Conservation (phyloP, 2,888 invertebrate species). For the Malacosoma neustria region DNA sequence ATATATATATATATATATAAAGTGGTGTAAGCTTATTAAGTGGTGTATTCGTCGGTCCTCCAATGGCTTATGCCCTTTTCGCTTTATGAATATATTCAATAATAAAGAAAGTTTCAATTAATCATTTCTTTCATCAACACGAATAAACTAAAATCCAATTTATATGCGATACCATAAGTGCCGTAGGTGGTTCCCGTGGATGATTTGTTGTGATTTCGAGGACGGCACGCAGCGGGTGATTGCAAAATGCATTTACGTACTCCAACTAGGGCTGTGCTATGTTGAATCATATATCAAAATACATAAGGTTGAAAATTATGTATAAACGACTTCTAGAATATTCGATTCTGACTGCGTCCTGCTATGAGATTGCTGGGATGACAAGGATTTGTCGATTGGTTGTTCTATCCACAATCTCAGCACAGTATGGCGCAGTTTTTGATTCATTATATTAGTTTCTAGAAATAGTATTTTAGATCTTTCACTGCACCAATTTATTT, state of each 20-base stretch:
- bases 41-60: too few relatives aligned
- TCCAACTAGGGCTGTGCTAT: constrained; percentile 22
- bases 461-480: background rate
- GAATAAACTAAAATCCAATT: constrained; percentile 50
- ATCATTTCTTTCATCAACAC: too few relatives aligned
- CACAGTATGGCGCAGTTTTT: background rate
- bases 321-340: constrained; percentile 26
- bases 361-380: constrained; percentile 64
- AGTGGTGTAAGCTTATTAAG: too few relatives aligned
- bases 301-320: constrained; percentile 29
- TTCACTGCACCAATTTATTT: too few relatives aligned
- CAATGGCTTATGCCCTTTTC: too few relatives aligned
- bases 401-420: constrained; percentile 1
- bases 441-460: constrained; percentile 1
- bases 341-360: constrained; percentile 67
- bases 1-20: too few relatives aligned
- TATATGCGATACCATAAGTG: constrained; percentile 66
- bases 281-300: constrained; percentile 28
- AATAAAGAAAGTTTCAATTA: too few relatives aligned
- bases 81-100: too few relatives aligned
- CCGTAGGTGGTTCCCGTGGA: constrained; percentile 64
- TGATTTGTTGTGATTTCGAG: constrained; percentile 72
- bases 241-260: constrained; percentile 60
- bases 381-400: constrained; percentile 65
- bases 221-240: constrained; percentile 67